Base-by-base conservation (phyloP, 2,113 vertebrate genomes). In the Prinia subflava region DNA sequence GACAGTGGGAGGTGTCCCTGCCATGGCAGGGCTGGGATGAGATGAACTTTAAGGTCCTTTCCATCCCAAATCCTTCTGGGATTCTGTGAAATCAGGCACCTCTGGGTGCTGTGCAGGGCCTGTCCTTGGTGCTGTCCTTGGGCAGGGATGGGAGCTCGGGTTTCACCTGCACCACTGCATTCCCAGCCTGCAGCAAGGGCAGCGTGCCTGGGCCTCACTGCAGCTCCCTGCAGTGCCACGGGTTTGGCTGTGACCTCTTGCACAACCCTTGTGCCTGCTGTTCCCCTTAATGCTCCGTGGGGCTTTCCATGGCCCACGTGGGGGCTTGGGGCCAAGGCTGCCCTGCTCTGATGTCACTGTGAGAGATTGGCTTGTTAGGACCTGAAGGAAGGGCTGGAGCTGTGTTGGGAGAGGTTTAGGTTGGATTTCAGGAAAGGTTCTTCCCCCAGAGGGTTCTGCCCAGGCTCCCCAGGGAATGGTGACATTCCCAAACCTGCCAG, bases 271-370 rank as follows among this genome's bases (percentile, higher is more conserved):
- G 39, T 39, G 39, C 31, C 9, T 65, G 0, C 67, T 4, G 39
- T 15, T 50, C 10, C 69, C 27, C 21, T 11, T 3, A 1, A 0
- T 1, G 21, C 18, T 0, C 8, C 1, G 9, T 1, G 68, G 59
- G 31, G 52, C 53, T 67, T 20, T 37, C 44, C 14, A 0, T 10
- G 12, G n/a, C 24, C 16, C 11, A 5, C 44, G 1, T 10, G 88
- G 33, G 17, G 67, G 10, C 9, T 25, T 5, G 41, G 28, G 15
- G 20, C 15, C 18, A 13, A 44, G 65, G 68, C 42, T 56, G 53
- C 39, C 15, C 53, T 19, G 6, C 42, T 37, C 6, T 59, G 52
- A 1, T 68, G 13, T 9, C 6, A 5, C n/a, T 24, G 30, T 31
- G 31, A n/a, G 30, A 39, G 47, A 7, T 3, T n/a, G 53, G 8